phyloP scores from a whole-genome alignment of 1,140 invertebrate species.

The Scaptomyza hsui region DNA sequence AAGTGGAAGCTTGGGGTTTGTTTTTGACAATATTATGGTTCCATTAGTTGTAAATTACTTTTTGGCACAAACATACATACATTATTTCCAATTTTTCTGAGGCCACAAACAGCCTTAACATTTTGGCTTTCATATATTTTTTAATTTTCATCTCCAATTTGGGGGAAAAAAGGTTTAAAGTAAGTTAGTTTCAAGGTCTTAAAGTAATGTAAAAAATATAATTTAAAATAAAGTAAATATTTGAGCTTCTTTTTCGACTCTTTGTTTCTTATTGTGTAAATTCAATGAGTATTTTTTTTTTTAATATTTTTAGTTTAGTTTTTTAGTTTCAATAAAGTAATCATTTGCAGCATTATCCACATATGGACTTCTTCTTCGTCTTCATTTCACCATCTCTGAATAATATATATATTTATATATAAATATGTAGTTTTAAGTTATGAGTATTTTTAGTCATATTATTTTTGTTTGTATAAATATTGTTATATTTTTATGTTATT shows the following conservation, averaged over 20 bases:
- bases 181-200: conserved; percentile 3
- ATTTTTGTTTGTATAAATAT: conserved; percentile 37
- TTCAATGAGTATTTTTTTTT: conserved; percentile 45
- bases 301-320: conserved; percentile 58
- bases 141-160: neutral
- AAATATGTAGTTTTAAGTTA: conserved; percentile 33
- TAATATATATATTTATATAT: conserved; percentile 55
- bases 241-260: conserved; percentile 40
- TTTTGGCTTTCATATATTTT: neutral
- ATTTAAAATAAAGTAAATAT: conserved; percentile 6
- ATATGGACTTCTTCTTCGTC: conserved; percentile 46
- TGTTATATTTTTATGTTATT: conserved; percentile 23
- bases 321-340: conserved; percentile 68
- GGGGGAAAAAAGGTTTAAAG: neutral
- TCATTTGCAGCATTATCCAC: conserved; percentile 77
- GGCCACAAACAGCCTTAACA: neutral
- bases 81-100: conserved; percentile 6
- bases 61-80: conserved; percentile 43
- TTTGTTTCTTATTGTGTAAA: conserved; percentile 26
- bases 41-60: conserved; percentile 13
- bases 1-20: conserved; percentile 27
- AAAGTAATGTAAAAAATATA: conserved; percentile 9
- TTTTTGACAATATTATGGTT: conserved; percentile 24
- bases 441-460: conserved; percentile 39
- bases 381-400: conserved; percentile 56